Percentiles rank a stretch among this genome's conserved stretches.
Evolutionary conservation across 2,797 vertebrate species (phyloP).

Genomic region (Manis javanica): DNA sequence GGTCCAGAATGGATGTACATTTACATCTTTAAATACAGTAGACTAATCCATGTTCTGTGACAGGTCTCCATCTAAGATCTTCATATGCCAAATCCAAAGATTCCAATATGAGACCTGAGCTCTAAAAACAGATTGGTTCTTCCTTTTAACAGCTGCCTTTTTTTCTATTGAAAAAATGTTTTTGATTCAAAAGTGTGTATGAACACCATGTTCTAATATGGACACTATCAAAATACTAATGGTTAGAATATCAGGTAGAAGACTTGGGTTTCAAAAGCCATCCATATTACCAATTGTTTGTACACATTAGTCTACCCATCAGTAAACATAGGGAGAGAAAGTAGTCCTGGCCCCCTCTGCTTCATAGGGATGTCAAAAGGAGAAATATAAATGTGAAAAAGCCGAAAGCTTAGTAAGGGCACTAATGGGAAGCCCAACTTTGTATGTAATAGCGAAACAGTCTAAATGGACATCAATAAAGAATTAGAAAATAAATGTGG

Average conservation of each 20-base stretch:
- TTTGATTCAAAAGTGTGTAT: background rate
- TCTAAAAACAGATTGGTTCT: background rate
- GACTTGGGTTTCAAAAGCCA: background rate
- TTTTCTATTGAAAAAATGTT: background rate
- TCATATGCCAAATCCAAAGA: background rate
- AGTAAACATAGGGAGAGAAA: background rate
- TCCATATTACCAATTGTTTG: background rate
- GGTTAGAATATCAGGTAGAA: background rate
- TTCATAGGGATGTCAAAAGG: background rate
- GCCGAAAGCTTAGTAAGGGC: background rate
- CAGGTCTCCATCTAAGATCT: background rate
- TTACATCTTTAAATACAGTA: background rate
- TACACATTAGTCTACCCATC: background rate
- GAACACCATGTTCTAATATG: background rate
- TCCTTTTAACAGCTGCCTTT: background rate
- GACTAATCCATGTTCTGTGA: background rate
- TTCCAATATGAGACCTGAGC: background rate
- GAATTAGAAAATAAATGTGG: background rate
- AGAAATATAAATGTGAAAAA: background rate
- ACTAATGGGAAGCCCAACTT: background rate
- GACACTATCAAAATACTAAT: background rate
- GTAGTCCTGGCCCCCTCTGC: background rate
- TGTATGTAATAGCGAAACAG: background rate
- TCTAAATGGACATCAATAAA: background rate
- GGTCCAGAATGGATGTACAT: background rate